Evolutionary conservation across 37 sponge, comb jelly and placozoan species (phyloP), one percentile per base, ranked within the genome.

Genomic region (Spongilla lacustris): DNA sequence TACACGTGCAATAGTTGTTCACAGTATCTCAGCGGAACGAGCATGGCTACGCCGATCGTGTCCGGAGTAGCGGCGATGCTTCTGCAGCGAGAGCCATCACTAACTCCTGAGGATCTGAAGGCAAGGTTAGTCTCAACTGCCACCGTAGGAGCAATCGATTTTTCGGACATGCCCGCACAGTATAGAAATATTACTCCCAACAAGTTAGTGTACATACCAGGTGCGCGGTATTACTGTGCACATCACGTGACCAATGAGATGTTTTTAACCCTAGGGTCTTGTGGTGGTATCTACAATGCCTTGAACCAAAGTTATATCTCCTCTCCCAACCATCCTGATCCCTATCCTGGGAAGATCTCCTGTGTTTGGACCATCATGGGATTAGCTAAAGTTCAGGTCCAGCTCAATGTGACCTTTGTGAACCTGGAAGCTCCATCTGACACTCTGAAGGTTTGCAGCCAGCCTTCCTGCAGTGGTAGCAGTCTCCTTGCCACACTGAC

Each of bases 41-140:
- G 81, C n/a, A 68, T 85, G 81, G 84, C 90, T 25, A 75, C 90
- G n/a, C 81, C 90, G 11, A 69, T 90, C 0, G 81, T 80, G 4
- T 17, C 67, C 28, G 90, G 90, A 36, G 81, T 68, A 22, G 85
- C 67, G 33, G 90, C 90, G 23, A 36, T 84, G 26, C 36, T 78
- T 19, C 31, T 89, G 27, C 37, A 83, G 34, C 41, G 78, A 67
- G 29, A 77, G 9, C 89, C 89, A 2, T 27, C 36, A 8, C 73
- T 89, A 21, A 78, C 58, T 29, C 89, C 89, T 33, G 66, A 50
- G 0, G 83, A 50, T 71, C 35, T 89, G 8, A 70, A 66, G 66
- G 46, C 32, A 27, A 17, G 19, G 26, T 77, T 88, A 28, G 66
- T 68, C 66, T 10, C 26, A 17, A 77, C 37, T 23, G 68, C 84